Percentiles rank a stretch among this genome's conserved stretches.
Evolutionary conservation across 2,797 vertebrate genomes (phyloP).

Genomic region (Rallus crepitans): DNA sequence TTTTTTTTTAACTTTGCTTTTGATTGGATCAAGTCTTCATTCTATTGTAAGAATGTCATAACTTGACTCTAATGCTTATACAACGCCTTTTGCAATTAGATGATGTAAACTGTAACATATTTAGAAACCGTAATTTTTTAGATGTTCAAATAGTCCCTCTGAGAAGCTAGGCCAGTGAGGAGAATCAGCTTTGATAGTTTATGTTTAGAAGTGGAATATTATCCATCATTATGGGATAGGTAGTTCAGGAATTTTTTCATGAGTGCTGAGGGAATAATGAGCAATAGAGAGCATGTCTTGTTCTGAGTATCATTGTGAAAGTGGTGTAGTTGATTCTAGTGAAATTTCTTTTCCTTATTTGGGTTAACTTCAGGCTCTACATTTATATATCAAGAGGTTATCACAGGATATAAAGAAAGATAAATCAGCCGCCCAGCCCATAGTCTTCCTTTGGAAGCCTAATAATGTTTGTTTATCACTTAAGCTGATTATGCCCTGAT

Average conservation of each 20-base stretch:
- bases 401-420: neutral
- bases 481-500: neutral
- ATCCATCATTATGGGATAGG: neutral
- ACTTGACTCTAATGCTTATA: constrained; percentile 56
- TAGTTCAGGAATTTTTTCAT: constrained; percentile 2
- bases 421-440: neutral
- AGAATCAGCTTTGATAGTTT: constrained; percentile 45
- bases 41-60: constrained; percentile 39
- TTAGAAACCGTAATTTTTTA: neutral
- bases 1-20: neutral
- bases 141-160: constrained; percentile 23
- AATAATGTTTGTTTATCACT: neutral
- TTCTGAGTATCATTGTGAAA: neutral
- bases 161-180: constrained; percentile 6
- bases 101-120: constrained; percentile 53
- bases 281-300: neutral
- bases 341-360: neutral
- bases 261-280: neutral
- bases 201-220: neutral
- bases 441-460: neutral
- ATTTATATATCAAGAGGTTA: neutral
- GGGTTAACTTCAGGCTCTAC: neutral
- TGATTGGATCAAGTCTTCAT: constrained; percentile 43
- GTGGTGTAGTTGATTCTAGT: neutral
- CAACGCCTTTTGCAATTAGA: constrained; percentile 69